Percentiles rank a stretch among this genome's conserved stretches.
Conservation (phyloP, 2,113 vertebrate genomes). For the Nerophis lumbriciformis region DNA sequence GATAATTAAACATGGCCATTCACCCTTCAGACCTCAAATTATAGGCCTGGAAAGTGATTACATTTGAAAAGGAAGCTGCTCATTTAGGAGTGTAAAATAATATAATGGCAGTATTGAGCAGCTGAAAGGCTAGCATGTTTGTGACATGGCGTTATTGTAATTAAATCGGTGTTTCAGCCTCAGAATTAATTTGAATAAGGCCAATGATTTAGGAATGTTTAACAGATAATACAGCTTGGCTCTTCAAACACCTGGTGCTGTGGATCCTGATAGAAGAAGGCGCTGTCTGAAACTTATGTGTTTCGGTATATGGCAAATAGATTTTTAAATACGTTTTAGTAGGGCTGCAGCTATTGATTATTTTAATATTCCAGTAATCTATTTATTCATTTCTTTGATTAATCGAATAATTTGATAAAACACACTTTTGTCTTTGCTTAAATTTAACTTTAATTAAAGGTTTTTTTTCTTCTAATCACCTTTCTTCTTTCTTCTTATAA, state of each 20-base stretch:
- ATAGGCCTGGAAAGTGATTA: constrained; percentile 8
- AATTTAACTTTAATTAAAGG: no score
- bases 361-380: no score
- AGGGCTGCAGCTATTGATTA: no score
- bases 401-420: no score
- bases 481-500: no score
- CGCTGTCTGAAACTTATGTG: constrained; percentile 6
- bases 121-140: no score
- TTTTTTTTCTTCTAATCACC: no score
- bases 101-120: no score
- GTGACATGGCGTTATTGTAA: neutral
- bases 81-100: neutral
- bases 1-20: constrained; percentile 24
- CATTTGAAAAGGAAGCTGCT: constrained; percentile 12
- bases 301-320: constrained; percentile 12
- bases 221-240: constrained; percentile 2
- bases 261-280: constrained; percentile 12
- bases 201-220: constrained; percentile 17
- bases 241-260: constrained; percentile 10
- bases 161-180: constrained; percentile 10
- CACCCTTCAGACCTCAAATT: constrained; percentile 1
- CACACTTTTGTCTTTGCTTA: no score
- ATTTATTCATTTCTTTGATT: no score
- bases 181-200: constrained; percentile 14
- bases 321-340: neutral